Evolutionary conservation across 2,113 vertebrate species (phyloP), one percentile per base, ranked within the genome.

Genomic region (Tricholaema leucomelas): DNA sequence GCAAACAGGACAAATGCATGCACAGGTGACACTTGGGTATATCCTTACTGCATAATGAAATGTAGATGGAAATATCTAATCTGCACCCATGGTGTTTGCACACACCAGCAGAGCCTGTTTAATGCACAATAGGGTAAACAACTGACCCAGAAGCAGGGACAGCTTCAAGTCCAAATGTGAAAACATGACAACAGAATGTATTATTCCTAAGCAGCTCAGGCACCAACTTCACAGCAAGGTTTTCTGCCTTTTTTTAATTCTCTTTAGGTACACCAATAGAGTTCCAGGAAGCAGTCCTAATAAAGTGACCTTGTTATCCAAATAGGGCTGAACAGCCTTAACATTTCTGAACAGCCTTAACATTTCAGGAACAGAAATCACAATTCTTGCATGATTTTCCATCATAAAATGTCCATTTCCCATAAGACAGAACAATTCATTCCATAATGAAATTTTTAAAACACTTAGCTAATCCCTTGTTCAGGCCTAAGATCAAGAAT

Each of bases 281-380:
- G 50, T 27, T 59, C 31, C 75, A 83, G 38, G 12, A 83, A 52
- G 12, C 25, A 21, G 28, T 36, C 48, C 63, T 60, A 33, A 10
- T 28, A 65, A 20, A 82, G 24, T 8, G 20, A 72, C 12, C 24
- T 52, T 82, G 19, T 64, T 44, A 69, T 89, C 48, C 61, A 90
- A 36, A 67, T 24, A 48, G 0, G 0, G 70, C 10, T 28, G 24
- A 71, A 50, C 1, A 1, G 60, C 3, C n/a, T n/a, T n/a, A n/a
- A n/a, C n/a, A n/a, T n/a, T n/a, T n/a, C n/a, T n/a, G n/a, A n/a
- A n/a, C n/a, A n/a, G n/a, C n/a, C n/a, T n/a, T n/a, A n/a, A 5
- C 31, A 46, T 44, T 83, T 83, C 38, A 74, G 35, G 17, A 91
- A 54, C 0, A 65, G 21, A 77, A 81, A 80, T 74, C 33, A 67